Percentiles rank a stretch among this genome's conserved stretches.
Conservation (phyloP, 2,888 invertebrate genomes). For the Brassicogethes aeneus region DNA sequence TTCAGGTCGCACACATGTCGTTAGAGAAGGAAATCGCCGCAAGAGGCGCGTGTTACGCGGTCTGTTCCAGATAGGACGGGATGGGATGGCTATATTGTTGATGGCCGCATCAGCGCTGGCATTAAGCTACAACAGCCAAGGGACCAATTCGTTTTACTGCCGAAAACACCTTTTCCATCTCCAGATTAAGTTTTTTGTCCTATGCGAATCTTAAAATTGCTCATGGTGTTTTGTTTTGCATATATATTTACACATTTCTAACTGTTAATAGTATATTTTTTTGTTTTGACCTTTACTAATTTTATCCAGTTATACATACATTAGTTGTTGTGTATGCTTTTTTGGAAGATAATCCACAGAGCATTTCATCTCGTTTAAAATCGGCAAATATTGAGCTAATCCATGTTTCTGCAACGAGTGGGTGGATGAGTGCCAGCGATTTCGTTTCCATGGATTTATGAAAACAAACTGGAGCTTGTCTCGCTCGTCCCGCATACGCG, state of each 20-base stretch:
- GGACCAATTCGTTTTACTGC: constrained; percentile 40
- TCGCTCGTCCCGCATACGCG: neutral
- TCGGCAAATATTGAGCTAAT: constrained; percentile 43
- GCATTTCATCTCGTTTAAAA: too few relatives aligned
- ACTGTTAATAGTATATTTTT: too few relatives aligned
- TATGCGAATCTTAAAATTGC: neutral
- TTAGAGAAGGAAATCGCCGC: constrained; percentile 25
- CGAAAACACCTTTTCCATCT: constrained; percentile 30
- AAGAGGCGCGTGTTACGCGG: constrained; percentile 31
- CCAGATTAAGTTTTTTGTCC: neutral
- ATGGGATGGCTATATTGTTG: constrained; percentile 42
- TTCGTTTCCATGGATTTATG: neutral
- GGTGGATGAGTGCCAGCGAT: constrained; percentile 7
- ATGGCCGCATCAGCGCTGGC: constrained; percentile 37
- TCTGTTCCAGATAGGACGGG: constrained; percentile 38
- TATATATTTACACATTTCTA: too few relatives aligned
- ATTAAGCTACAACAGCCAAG: constrained; percentile 40
- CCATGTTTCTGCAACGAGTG: constrained; percentile 21
- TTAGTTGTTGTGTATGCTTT: too few relatives aligned
- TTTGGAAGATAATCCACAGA: too few relatives aligned
- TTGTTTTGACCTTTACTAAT: too few relatives aligned
- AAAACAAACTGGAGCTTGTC: neutral
- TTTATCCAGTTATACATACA: too few relatives aligned
- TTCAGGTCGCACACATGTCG: constrained; percentile 30
- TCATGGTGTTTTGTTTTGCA: too few relatives aligned